Percentiles rank a stretch among this genome's conserved stretches.
These are phyloP conservation scores for Benthosema pterotum DNA, from an alignment of 2,797 vertebrate species.

Conservation along the genomic window DNA sequence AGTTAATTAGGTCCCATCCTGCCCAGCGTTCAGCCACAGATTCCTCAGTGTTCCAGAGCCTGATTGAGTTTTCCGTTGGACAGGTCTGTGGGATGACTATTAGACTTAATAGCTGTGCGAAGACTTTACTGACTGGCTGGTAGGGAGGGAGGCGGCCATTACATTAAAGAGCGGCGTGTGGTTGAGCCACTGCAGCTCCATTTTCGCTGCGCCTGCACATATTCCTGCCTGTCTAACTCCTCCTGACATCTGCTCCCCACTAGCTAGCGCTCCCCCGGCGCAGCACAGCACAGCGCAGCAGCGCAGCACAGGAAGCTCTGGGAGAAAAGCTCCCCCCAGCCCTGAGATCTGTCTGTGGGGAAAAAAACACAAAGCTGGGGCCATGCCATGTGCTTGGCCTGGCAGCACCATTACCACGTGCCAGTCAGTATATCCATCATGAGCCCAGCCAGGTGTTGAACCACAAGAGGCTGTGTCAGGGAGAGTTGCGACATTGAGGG, in stretches of 20 bases:
- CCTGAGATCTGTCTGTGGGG: too few relatives aligned
- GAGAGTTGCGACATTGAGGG: too few relatives aligned
- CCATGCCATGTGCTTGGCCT: too few relatives aligned
- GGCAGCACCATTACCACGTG: too few relatives aligned
- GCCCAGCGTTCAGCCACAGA: not conserved
- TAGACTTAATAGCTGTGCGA: constrained; percentile 10
- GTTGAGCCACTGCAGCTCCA: constrained; percentile 12
- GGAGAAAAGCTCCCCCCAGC: not conserved
- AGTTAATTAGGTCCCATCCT: not conserved
- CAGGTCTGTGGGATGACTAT: constrained; percentile 1
- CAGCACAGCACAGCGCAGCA: not conserved
- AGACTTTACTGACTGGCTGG: not conserved
- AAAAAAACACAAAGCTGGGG: too few relatives aligned
- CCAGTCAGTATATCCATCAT: too few relatives aligned
- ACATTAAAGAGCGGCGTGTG: not conserved
- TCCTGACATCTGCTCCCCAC: constrained; percentile 15
- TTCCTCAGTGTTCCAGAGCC: not conserved
- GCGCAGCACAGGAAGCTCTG: constrained; percentile 3
- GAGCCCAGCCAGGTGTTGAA: too few relatives aligned
- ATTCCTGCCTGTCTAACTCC: constrained; percentile 12
- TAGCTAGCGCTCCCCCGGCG: constrained; percentile 9
- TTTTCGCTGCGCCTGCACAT: constrained; percentile 27
- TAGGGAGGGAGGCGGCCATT: not conserved
- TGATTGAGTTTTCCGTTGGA: not conserved
- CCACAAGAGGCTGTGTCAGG: too few relatives aligned